Base-by-base conservation (phyloP, 2,797 vertebrate species). In the Molossus alvarezi region DNA sequence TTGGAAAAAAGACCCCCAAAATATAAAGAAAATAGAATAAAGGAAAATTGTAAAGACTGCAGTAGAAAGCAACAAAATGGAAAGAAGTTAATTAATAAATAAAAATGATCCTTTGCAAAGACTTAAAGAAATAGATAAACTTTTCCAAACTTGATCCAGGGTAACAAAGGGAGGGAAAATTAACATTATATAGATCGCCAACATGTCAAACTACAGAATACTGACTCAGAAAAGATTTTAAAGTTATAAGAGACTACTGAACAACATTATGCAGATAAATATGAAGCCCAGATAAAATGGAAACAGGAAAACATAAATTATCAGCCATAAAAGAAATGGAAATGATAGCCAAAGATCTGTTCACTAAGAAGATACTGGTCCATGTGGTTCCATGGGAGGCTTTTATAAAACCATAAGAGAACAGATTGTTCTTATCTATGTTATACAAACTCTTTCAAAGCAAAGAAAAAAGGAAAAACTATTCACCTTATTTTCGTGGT, bases 271-370 rank as follows among this genome's bases (percentile, higher is more conserved):
- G 13, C 37, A 73, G 51, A 83, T 73, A 73, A 71, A 58, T 27
- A 57, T 27, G 57, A 81, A 88, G 81, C 48, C 14, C 91, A 81
- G 67, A 55, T 64, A 76, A 93, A 93, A 88, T 33, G 14, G 20
- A 73, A 88, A 81, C 67, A 73, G 76, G 84, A 93, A 81, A 81
- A 81, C 48, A 73, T 64, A 79, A 71, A 73, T 45, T 73, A 64
- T 55, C 76, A 73, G 17, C 33, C 33, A 33, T 80, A 73, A 65
- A 82, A 88, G 45, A 72, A 87, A 80, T 29, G 48, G 55, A 80
- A 87, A 87, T 37, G 29, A 80, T 80, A 51, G 82, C 80, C 67
- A 55, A 81, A 81, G 67, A 88, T 81, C 67, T 72, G 25, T 27
- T 58, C 51, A 48, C 76, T 73, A 48, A 81, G 71, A 93, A 65